Conservation (phyloP, 2,888 invertebrate species). For the Scaptomyza tumidula region DNA sequence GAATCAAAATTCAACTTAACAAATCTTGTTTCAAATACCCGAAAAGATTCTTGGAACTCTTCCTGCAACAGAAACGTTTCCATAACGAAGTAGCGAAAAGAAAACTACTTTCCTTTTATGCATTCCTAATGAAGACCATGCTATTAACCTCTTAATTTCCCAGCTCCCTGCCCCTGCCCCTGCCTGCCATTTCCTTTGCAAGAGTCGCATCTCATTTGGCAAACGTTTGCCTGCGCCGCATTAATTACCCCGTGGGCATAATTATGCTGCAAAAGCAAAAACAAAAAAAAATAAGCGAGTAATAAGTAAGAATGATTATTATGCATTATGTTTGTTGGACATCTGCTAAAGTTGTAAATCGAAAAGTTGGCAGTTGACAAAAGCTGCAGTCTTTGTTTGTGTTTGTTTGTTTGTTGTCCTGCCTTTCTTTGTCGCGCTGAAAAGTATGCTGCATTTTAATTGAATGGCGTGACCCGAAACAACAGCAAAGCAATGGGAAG, state of each 20-base stretch:
- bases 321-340: slow-evolving; percentile 40
- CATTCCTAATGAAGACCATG: slow-evolving; percentile 3
- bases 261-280: slow-evolving; percentile 48
- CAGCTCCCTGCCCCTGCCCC: neutral
- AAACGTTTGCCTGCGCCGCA: slow-evolving; percentile 23
- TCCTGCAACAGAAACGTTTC: neutral
- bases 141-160: slow-evolving; percentile 24
- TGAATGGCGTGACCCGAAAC: slow-evolving; percentile 59
- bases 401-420: neutral
- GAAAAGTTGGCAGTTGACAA: slow-evolving; percentile 36
- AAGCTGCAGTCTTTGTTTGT: slow-evolving; percentile 14
- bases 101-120: neutral
- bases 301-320: slow-evolving; percentile 36
- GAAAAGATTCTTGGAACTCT: too few species aligned
- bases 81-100: neutral
- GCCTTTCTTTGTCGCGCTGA: slow-evolving; percentile 2
- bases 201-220: slow-evolving; percentile 25
- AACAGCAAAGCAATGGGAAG: slow-evolving; percentile 50
- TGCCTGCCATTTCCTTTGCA: neutral
- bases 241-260: slow-evolving; percentile 65
- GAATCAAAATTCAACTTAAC: too few species aligned
- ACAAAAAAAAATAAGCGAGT: slow-evolving; percentile 4
- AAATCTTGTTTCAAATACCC: too few species aligned
- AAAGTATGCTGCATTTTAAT: slow-evolving; percentile 69
- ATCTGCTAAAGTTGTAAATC: slow-evolving; percentile 20